These are phyloP conservation scores for Melierax canorus DNA, from an alignment of 2,113 vertebrate species.

Conservation along the genomic window DNA sequence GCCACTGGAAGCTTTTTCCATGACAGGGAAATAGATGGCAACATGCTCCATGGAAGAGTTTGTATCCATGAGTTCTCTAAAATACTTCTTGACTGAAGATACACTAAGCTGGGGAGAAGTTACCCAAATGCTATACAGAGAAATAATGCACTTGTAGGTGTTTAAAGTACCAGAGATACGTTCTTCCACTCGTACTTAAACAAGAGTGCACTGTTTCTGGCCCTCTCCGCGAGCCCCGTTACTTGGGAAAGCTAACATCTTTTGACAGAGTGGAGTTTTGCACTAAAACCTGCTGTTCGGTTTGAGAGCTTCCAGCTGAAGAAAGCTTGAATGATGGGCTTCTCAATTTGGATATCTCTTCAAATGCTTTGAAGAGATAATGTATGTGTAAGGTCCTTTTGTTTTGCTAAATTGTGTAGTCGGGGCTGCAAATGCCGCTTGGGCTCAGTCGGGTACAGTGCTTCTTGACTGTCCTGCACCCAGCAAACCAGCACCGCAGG, in stretches of 20 bases:
- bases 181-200: background rate
- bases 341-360: background rate
- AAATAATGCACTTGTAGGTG: background rate
- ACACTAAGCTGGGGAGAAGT: background rate
- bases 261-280: background rate
- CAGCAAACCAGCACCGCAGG: background rate
- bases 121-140: background rate
- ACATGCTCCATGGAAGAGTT: background rate
- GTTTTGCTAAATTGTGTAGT: background rate
- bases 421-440: fast-evolving
- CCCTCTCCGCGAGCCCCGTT: background rate
- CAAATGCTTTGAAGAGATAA: background rate
- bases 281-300: background rate
- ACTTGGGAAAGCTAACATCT: background rate
- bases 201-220: background rate
- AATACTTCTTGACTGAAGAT: background rate
- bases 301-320: background rate
- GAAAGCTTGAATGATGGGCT: background rate
- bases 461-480: background rate
- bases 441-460: fast-evolving
- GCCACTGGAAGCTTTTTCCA: background rate
- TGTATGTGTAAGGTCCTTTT: background rate
- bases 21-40: background rate
- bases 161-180: background rate
- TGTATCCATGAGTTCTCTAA: background rate